These are phyloP conservation scores for Apostichopus japonicus DNA, from an alignment of 35 echinoderm and acorn worm genomes.

Conservation along the genomic window DNA sequence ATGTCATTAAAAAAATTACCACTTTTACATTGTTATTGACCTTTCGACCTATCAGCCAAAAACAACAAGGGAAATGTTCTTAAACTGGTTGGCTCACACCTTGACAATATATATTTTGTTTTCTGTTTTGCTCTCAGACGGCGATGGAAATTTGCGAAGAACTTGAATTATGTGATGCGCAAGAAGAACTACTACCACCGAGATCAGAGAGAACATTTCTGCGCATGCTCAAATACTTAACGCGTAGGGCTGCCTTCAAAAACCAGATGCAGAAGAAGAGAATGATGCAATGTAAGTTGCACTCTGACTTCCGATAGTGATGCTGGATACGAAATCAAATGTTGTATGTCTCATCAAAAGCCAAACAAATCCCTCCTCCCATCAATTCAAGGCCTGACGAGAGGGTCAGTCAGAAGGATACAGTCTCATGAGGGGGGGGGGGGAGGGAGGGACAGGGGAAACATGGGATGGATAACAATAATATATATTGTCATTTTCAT, in stretches of 20 bases:
- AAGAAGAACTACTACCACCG: neutral
- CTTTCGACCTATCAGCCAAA: too few relatives aligned
- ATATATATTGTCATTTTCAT: too few relatives aligned
- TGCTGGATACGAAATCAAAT: too few relatives aligned
- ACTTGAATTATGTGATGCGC: neutral
- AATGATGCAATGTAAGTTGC: constrained; percentile 23
- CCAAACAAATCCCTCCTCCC: too few relatives aligned
- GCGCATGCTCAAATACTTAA: neutral
- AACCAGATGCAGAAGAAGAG: constrained; percentile 17
- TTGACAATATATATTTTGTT: too few relatives aligned
- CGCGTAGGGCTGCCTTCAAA: neutral
- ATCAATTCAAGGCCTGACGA: too few relatives aligned
- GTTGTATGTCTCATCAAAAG: too few relatives aligned
- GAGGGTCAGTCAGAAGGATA: too few relatives aligned
- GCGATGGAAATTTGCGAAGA: constrained; percentile 15
- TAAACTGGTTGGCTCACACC: too few relatives aligned
- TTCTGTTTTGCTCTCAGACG: neutral
- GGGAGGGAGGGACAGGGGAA: neutral
- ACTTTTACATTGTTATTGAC: too few relatives aligned
- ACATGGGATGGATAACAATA: neutral
- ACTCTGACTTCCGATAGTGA: neutral
- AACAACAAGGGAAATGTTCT: too few relatives aligned
- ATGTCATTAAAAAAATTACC: neutral
- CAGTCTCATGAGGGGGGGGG: neutral
- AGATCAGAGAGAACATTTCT: neutral